Percentiles rank a stretch among this genome's conserved stretches.
phyloP scores from a whole-genome alignment of 2,888 invertebrate genomes.

The Chromoteleia sp. region DNA sequence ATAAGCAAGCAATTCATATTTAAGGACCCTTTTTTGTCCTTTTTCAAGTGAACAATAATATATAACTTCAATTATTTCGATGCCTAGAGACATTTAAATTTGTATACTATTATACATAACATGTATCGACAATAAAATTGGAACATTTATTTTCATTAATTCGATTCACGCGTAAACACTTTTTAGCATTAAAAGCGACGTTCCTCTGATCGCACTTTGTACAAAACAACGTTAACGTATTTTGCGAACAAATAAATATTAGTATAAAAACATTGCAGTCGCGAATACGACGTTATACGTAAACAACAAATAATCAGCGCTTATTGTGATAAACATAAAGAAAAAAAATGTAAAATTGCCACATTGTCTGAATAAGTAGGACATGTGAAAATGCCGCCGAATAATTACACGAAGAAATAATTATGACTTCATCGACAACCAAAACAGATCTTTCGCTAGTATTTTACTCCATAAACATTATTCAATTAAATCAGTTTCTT shows the following conservation, averaged over 20 bases:
- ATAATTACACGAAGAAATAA: slow-evolving; percentile 33
- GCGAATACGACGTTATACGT: slow-evolving; percentile 1
- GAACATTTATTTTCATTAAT: not conserved
- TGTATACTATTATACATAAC: too few species aligned
- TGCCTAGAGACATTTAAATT: too few species aligned
- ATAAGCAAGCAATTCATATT: too few species aligned
- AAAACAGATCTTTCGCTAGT: slow-evolving; percentile 3
- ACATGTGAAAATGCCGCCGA: slow-evolving; percentile 37
- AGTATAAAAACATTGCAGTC: not conserved
- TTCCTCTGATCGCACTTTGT: not conserved
- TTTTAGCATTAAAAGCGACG: not conserved
- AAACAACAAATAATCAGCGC: slow-evolving; percentile 29
- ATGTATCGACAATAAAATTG: slow-evolving; percentile 1
- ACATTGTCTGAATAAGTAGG: slow-evolving; percentile 39
- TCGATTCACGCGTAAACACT: not conserved
- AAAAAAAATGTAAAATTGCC: slow-evolving; percentile 33
- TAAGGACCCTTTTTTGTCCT: too few species aligned
- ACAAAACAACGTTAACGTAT: not conserved
- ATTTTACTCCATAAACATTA: not conserved
- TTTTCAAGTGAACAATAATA: too few species aligned
- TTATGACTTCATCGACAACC: slow-evolving; percentile 21
- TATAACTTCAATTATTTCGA: too few species aligned
- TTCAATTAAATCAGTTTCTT: too few species aligned
- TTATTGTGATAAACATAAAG: slow-evolving; percentile 31
- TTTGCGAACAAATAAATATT: slow-evolving; percentile 5